Conservation (phyloP, 2,888 invertebrate genomes). For the Rhagium mordax region DNA sequence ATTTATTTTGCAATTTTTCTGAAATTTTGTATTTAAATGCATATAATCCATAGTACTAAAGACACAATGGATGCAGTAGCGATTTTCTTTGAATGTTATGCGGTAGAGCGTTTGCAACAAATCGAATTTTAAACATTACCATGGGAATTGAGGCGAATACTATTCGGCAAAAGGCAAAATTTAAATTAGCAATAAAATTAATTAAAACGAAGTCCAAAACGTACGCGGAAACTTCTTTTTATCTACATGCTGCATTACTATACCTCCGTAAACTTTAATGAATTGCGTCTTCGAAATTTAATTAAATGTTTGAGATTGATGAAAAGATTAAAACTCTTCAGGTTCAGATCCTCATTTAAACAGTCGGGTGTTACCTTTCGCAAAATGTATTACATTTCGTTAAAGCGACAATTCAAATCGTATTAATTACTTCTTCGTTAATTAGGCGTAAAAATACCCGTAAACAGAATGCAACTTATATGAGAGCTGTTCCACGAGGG, state of each 20-base stretch:
- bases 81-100: too few species aligned
- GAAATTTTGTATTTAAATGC: too few species aligned
- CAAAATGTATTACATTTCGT: neutral
- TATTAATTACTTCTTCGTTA: neutral
- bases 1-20: too few species aligned
- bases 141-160: neutral
- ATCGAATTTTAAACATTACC: too few species aligned
- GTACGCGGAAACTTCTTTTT: neutral
- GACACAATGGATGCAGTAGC: too few species aligned
- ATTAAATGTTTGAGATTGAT: conserved; percentile 5
- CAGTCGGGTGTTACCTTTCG: neutral
- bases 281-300: neutral
- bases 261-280: neutral
- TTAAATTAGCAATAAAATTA: neutral
- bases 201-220: neutral
- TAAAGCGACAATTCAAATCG: neutral
- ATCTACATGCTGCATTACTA: neutral
- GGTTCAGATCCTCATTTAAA: neutral
- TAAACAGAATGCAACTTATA: too few species aligned
- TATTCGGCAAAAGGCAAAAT: neutral
- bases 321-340: conserved; percentile 7
- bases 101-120: too few species aligned
- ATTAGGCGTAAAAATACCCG: neutral
- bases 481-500: too few species aligned
- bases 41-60: too few species aligned